Evolutionary conservation across 64 coral and sea anemone genomes (phyloP).

Genomic region (Porites lutea): DNA sequence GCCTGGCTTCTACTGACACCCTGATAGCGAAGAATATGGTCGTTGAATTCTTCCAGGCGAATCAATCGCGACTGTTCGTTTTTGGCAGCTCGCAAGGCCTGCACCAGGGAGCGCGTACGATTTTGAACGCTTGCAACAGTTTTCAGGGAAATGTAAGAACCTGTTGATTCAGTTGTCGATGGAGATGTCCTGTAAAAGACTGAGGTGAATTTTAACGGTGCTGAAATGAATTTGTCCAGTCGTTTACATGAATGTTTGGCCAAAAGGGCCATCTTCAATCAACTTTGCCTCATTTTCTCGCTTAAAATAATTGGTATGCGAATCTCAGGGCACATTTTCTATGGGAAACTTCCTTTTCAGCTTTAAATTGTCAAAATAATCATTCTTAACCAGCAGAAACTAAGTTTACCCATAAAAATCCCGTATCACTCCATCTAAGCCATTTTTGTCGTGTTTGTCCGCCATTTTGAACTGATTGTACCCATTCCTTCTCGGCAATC

Average conservation of each 20-base stretch:
- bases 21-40: conserved; percentile 89
- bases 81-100: conserved; percentile 75
- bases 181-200: conserved; percentile 3
- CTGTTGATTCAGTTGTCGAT: neutral
- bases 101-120: conserved; percentile 81
- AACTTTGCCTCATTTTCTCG: neutral
- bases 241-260: neutral
- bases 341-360: neutral
- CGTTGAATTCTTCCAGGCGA: conserved; percentile 84
- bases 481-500: neutral
- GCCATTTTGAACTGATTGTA: conserved; percentile 48
- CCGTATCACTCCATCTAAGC: neutral
- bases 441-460: neutral
- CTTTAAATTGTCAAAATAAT: neutral
- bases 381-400: neutral
- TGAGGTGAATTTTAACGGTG: neutral
- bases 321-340: neutral
- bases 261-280: neutral
- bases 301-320: neutral
- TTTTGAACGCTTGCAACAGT: conserved; percentile 95
- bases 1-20: conserved; percentile 72
- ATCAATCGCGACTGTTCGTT: conserved; percentile 83
- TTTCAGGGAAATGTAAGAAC: conserved; percentile 29
- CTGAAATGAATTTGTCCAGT: neutral
- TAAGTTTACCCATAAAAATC: neutral